Evolutionary conservation across 2,888 invertebrate species (phyloP).

Genomic region (Synanthedon myopaeformis): DNA sequence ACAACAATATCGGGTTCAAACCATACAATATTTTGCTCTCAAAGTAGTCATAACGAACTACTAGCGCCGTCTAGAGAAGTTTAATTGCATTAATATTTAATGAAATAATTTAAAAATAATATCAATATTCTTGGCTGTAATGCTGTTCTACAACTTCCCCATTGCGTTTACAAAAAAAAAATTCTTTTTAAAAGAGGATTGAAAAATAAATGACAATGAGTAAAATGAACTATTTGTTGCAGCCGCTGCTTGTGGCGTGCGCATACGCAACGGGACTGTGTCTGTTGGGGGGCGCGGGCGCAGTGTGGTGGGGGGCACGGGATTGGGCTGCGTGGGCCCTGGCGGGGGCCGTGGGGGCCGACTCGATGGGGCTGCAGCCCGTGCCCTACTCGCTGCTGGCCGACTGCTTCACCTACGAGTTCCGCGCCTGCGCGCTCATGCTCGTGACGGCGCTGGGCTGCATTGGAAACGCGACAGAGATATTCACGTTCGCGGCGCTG

Average conservation of each 20-base stretch:
- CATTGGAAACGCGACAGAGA: constrained; percentile 33
- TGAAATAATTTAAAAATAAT: too few species aligned
- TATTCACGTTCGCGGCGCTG: constrained; percentile 25
- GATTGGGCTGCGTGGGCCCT: constrained; percentile 15
- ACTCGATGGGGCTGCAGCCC: constrained; percentile 43
- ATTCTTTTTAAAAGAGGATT: too few species aligned
- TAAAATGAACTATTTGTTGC: constrained; percentile 1
- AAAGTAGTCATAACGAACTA: too few species aligned
- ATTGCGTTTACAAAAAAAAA: too few species aligned
- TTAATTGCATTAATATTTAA: too few species aligned
- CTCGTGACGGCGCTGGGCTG: constrained; percentile 25
- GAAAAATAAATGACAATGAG: background rate
- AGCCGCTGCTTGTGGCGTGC: constrained; percentile 37
- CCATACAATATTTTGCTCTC: too few species aligned
- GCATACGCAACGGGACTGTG: constrained; percentile 12
- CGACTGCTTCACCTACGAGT: constrained; percentile 49
- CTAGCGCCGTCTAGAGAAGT: too few species aligned
- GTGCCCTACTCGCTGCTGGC: constrained; percentile 45
- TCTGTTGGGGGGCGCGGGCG: constrained; percentile 13
- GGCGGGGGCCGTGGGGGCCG: constrained; percentile 35
- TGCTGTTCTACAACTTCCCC: too few species aligned
- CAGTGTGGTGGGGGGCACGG: constrained; percentile 9
- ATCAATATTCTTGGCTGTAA: too few species aligned
- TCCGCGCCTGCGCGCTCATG: constrained; percentile 39
- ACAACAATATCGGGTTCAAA: too few species aligned